A percentile compares a stretch with the other conserved stretches of the same genome.
Conservation (phyloP, 2,888 invertebrate species). For the Dolomedes plantarius region DNA sequence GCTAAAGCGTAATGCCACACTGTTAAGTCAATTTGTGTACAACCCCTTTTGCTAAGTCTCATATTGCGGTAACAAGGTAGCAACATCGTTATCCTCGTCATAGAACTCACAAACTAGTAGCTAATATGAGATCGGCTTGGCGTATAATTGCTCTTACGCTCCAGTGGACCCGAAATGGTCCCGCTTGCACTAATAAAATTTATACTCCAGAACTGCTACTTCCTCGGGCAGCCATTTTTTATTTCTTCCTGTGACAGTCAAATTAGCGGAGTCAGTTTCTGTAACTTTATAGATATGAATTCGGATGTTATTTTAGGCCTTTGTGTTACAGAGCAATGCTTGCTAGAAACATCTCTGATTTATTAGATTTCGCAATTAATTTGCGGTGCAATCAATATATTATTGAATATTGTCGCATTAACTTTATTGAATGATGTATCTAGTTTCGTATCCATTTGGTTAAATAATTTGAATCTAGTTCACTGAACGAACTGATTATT, state of each 20-base stretch:
- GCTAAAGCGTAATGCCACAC: no score
- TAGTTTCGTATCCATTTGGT: no score
- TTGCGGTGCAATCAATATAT: no score
- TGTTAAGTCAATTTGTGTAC: background rate
- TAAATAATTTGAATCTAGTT: no score
- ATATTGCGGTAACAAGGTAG: constrained; percentile 38
- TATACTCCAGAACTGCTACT: background rate
- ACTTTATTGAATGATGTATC: no score
- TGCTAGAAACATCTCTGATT: no score
- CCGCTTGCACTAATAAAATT: constrained; percentile 32
- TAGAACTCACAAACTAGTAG: constrained; percentile 40
- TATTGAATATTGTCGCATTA: no score
- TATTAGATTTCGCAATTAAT: no score
- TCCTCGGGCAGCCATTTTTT: background rate
- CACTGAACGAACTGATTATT: no score
- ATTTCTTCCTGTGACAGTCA: background rate
- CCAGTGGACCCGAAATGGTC: constrained; percentile 32
- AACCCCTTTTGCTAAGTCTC: background rate
- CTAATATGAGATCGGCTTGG: constrained; percentile 45
- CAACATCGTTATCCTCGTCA: constrained; percentile 36
- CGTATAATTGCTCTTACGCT: constrained; percentile 44
- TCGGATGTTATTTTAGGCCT: background rate
- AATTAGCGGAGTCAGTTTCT: background rate
- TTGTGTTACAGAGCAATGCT: no score
- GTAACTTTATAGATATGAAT: background rate